Conservation (phyloP, 2,797 vertebrate genomes). For the Cercopithecus diana region DNA sequence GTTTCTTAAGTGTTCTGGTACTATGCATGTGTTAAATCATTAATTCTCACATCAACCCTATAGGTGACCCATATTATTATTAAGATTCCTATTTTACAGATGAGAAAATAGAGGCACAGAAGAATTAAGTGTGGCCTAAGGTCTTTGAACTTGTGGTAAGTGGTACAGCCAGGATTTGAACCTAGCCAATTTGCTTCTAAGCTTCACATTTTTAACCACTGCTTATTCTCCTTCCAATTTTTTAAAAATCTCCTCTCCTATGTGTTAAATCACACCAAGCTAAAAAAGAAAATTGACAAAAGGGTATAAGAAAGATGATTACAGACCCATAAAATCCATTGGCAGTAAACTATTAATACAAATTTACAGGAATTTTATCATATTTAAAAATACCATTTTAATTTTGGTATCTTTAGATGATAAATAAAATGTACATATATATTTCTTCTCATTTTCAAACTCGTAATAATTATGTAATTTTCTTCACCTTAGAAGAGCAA, state of each 20-base stretch:
- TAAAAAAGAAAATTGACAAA: conserved; percentile 36
- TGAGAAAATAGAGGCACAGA: background rate
- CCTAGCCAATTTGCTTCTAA: background rate
- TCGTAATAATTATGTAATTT: conserved; percentile 72
- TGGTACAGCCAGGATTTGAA: background rate
- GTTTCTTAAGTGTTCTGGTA: background rate
- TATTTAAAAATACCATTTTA: conserved; percentile 23
- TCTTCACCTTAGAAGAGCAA: conserved; percentile 71
- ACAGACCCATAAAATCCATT: background rate
- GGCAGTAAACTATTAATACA: background rate
- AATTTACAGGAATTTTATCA: conserved; percentile 1
- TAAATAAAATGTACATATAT: conserved; percentile 45
- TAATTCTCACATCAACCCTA: background rate
- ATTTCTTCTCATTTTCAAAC: conserved; percentile 57
- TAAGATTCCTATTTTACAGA: background rate
- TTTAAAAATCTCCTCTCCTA: background rate
- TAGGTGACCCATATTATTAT: background rate
- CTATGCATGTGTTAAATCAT: background rate
- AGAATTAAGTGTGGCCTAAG: background rate
- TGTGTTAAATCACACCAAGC: background rate
- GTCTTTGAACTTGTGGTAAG: background rate
- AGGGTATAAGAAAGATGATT: background rate
- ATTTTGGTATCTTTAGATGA: conserved; percentile 32
- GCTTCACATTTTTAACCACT: conserved; percentile 11
- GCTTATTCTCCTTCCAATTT: background rate